A percentile compares a stretch with the other conserved stretches of the same genome.
phyloP scores from a whole-genome alignment of 2,113 vertebrate genomes.

The Pantherophis guttatus region DNA sequence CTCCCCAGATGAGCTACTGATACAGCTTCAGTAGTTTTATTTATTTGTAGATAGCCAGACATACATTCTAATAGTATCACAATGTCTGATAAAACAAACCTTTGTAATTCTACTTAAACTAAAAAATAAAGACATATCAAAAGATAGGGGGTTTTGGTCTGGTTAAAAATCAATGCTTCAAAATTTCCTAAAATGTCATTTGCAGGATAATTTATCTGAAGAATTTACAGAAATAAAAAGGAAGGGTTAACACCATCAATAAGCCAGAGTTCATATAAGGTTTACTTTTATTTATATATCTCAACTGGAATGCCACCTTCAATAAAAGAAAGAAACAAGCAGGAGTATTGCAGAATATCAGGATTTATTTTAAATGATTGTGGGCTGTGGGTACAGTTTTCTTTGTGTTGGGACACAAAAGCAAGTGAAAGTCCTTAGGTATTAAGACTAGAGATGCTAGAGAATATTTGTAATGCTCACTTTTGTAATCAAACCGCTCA shows the following conservation, averaged over 20 bases:
- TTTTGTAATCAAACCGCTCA: background rate
- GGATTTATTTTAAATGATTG: background rate
- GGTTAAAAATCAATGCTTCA: background rate
- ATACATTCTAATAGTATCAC: background rate
- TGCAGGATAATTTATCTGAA: background rate
- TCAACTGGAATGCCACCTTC: background rate
- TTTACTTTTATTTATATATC: background rate
- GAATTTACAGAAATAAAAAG: background rate
- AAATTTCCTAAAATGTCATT: background rate
- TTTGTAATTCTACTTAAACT: background rate
- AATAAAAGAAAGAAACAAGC: background rate
- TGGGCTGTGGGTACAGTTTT: background rate
- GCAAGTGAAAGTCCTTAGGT: background rate
- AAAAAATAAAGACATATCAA: background rate
- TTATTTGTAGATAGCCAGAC: background rate
- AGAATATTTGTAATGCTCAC: background rate
- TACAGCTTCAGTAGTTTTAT: background rate
- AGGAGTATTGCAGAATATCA: background rate
- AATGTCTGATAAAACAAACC: background rate
- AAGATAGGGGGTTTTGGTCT: background rate
- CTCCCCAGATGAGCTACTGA: constrained; percentile 5
- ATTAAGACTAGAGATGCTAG: background rate
- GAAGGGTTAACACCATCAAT: background rate
- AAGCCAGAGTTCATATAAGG: background rate
- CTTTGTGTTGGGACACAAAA: background rate